Conservation (phyloP, 1,140 invertebrate species). For the Caenorhabditis elegans region DNA sequence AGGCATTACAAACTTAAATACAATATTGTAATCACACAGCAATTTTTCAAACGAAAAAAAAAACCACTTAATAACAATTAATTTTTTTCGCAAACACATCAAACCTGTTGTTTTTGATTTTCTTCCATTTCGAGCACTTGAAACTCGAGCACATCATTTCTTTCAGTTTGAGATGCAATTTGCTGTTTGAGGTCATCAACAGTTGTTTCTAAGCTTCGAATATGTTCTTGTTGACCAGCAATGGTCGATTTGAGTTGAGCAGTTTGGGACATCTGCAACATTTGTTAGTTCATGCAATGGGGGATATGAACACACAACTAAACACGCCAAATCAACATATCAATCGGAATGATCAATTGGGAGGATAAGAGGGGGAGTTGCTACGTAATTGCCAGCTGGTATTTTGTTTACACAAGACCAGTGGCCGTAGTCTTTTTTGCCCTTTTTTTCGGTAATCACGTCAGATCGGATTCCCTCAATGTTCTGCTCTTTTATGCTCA, state of each 20-base stretch:
- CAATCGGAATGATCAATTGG: not conserved
- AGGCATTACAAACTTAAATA: no score
- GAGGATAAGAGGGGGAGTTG: not conserved
- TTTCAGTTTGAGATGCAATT: conserved; percentile 52
- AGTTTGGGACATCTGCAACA: conserved; percentile 40
- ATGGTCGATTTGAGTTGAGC: conserved; percentile 42
- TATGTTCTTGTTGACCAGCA: conserved; percentile 47
- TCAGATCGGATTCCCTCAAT: not conserved
- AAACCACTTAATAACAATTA: not conserved
- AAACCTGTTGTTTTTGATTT: conserved; percentile 35
- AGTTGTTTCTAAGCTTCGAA: conserved; percentile 40
- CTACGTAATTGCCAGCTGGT: conserved; percentile 13
- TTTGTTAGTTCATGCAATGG: not conserved
- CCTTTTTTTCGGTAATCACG: not conserved
- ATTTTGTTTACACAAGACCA: not conserved
- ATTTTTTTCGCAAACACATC: not conserved
- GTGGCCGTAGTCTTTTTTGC: not conserved
- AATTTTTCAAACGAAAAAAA: not conserved
- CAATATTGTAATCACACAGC: no score
- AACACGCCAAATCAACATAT: conserved; percentile 36
- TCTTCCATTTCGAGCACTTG: conserved; percentile 56
- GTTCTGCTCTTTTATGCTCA: not conserved
- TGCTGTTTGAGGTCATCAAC: conserved; percentile 51
- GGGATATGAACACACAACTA: conserved; percentile 12
- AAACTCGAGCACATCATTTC: conserved; percentile 62